Base-by-base conservation (phyloP, 2,888 invertebrate genomes). In the Torymus texanus region DNA sequence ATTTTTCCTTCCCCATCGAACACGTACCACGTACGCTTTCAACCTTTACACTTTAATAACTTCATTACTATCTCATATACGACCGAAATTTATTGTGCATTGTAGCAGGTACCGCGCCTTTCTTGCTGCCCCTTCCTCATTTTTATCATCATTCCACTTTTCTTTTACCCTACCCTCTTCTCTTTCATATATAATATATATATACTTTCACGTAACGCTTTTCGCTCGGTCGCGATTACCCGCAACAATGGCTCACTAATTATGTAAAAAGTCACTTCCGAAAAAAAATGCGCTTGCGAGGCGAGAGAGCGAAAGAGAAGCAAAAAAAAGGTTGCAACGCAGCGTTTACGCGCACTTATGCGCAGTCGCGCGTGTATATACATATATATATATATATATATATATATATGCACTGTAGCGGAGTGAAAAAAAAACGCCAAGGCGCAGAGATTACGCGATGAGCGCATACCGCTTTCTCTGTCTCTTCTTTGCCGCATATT, bases 231-330 rank as follows among this genome's bases (percentile, higher is more conserved):
- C 29, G 70, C 73, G 53, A 70, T 74, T 80, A 74, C 70, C 59
- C 41, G 18, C 59, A 76, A 74, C 77, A 80, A 80, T 80, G 55
- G 76, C 65, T 16, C 55, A 55, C 76, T 73, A 80, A 80, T 80
- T 76, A 80, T 58, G 71, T 55, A 66, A 68, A 70, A 53, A 56
- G 41, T 29, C 18, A 11, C 24, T 14, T 29, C 16, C n/a, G 21
- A 55, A 53, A 50, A 62, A 66, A 66, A 66, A 58, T 1, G 16
- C 21, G n/a, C 12, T 29, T 29, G 5, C 16, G 50, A 18, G 5
- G 16, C 29, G 51, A 21, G 53, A n/a, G 12, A 14, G 41, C 59
- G 8, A 41, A 8, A 41, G 10, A 41, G 41, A 8, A 21, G 21
- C 2, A 21, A 21, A 21, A 21, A 21, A 21, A 21, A 21, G 21